A percentile compares a stretch with the other conserved stretches of the same genome.
Conservation (phyloP, 2,888 invertebrate species). For the Tenthredo notha region DNA sequence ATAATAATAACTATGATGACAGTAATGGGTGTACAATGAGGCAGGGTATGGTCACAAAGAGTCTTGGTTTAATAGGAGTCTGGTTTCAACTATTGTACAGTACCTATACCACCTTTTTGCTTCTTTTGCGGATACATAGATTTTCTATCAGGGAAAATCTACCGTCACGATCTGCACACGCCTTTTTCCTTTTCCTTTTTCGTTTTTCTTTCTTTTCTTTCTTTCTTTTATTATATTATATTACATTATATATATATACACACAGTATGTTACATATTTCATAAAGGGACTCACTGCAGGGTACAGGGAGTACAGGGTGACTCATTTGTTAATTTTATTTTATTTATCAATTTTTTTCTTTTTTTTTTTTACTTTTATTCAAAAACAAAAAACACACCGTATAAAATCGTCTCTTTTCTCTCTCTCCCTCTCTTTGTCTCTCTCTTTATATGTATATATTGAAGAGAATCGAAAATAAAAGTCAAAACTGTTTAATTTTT, state of each 20-base stretch:
- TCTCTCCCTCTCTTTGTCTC: no score
- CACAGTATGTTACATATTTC: not conserved
- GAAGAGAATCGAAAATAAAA: no score
- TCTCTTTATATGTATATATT: no score
- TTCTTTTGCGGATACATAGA: conserved; percentile 7
- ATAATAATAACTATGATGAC: conserved; percentile 1
- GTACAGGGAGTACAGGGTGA: not conserved
- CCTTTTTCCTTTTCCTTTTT: not conserved
- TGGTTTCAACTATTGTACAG: conserved; percentile 65
- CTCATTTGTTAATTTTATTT: not conserved
- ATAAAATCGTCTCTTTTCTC: no score
- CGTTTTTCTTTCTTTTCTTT: not conserved
- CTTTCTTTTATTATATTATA: not conserved
- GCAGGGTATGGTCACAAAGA: conserved; percentile 65
- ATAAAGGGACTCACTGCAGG: no score
- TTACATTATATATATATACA: not conserved
- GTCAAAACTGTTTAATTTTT: no score
- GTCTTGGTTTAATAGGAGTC: conserved; percentile 78
- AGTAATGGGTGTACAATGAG: conserved; percentile 42
- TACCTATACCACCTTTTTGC: conserved; percentile 28
- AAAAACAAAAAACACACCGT: no score
- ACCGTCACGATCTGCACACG: conserved; percentile 29
- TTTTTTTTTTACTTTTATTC: no score
- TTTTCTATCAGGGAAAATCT: conserved; percentile 49
- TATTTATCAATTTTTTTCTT: no score